These are phyloP conservation scores for Drosophila phalerata DNA, from an alignment of 2,888 invertebrate species.

Conservation along the genomic window DNA sequence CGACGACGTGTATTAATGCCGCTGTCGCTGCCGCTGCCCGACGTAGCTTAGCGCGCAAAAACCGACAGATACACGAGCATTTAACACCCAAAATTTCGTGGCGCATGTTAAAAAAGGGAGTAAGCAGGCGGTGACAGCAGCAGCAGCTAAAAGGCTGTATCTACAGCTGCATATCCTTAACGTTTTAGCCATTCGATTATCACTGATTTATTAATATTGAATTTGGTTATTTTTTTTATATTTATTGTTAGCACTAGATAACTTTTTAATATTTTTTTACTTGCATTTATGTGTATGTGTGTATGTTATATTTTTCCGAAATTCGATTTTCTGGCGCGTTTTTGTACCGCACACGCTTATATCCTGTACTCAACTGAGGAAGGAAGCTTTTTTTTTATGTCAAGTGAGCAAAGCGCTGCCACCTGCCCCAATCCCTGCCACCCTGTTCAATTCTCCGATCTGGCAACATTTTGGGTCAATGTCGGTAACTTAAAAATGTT, in stretches of 20 bases:
- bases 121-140: constrained; percentile 39
- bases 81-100: constrained; percentile 80
- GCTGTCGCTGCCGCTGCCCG: constrained; percentile 50
- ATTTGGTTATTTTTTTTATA: constrained; percentile 41
- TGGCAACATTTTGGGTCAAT: too few relatives aligned
- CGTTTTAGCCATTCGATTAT: constrained; percentile 7
- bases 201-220: constrained; percentile 37
- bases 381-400: constrained; percentile 56
- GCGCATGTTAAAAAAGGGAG: constrained; percentile 75
- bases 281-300: constrained; percentile 40
- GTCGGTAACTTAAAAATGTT: too few relatives aligned
- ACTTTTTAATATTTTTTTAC: constrained; percentile 38
- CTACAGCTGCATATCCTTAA: constrained; percentile 17
- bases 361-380: constrained; percentile 85
- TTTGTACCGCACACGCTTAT: constrained; percentile 80
- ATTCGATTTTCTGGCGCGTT: constrained; percentile 44
- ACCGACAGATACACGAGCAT: constrained; percentile 82
- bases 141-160: constrained; percentile 26
- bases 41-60: constrained; percentile 73
- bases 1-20: constrained; percentile 76
- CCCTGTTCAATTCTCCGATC: too few relatives aligned
- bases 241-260: constrained; percentile 35
- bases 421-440: too few relatives aligned
- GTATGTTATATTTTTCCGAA: constrained; percentile 47
- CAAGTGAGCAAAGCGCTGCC: constrained; percentile 49